Percentiles rank a stretch among this genome's conserved stretches.
Evolutionary conservation across 2,888 invertebrate species (phyloP).

Genomic region (Auanema sp.): DNA sequence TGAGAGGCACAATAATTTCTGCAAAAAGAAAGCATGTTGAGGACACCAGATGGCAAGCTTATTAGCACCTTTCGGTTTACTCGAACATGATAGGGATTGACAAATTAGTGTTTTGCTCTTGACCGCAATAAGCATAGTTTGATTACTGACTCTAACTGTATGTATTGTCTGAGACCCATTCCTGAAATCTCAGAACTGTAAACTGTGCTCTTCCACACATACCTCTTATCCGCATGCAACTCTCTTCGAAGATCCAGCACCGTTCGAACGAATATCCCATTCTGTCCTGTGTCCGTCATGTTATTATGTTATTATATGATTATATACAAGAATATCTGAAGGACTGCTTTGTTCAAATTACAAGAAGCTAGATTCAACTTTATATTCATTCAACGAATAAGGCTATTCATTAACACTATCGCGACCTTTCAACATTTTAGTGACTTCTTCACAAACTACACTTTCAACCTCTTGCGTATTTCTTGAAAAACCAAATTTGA

Average conservation of each 20-base stretch:
- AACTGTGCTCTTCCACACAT: neutral
- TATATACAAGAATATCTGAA: no score
- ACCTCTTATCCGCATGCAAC: slow-evolving; percentile 21
- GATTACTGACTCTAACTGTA: slow-evolving; percentile 15
- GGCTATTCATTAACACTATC: no score
- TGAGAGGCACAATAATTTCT: slow-evolving; percentile 45
- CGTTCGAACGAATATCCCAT: slow-evolving; percentile 36
- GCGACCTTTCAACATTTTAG: no score
- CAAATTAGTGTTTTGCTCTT: slow-evolving; percentile 12
- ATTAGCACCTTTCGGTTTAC: slow-evolving; percentile 13
- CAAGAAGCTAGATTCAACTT: no score
- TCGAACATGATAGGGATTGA: slow-evolving; percentile 8
- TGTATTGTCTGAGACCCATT: slow-evolving; percentile 12
- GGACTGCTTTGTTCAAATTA: no score
- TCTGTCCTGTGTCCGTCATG: slow-evolving; percentile 11
- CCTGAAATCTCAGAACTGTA: slow-evolving; percentile 7
- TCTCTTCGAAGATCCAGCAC: slow-evolving; percentile 34
- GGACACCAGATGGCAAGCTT: neutral
- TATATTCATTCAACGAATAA: no score
- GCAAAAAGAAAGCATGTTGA: slow-evolving; percentile 8
- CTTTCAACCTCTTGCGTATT: no score
- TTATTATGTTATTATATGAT: neutral
- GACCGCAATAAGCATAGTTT: slow-evolving; percentile 14
- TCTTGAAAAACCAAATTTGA: no score
- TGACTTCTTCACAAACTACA: no score